Conservation (phyloP, 2,888 invertebrate genomes). For the Ormyrus nitidulus region DNA sequence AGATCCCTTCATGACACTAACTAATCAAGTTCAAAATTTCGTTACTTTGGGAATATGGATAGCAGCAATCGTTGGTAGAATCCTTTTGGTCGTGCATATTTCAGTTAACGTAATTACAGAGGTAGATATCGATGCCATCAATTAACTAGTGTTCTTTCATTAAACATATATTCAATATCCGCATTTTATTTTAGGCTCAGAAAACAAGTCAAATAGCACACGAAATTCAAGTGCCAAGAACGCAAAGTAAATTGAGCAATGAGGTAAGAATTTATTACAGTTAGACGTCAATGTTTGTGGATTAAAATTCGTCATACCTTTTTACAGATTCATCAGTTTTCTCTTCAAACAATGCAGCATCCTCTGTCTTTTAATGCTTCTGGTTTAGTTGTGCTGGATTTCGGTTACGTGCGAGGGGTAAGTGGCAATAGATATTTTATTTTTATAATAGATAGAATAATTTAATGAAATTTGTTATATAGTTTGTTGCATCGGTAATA, state of each 20-base stretch:
- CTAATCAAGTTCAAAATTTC: slow-evolving; percentile 9
- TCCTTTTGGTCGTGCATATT: slow-evolving; percentile 33
- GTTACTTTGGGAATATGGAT: slow-evolving; percentile 37
- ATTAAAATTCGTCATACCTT: background rate
- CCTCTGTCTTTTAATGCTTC: slow-evolving; percentile 57
- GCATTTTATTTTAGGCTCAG: slow-evolving; percentile 2
- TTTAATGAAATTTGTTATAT: background rate
- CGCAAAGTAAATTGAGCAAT: too few species aligned
- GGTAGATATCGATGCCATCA: slow-evolving; percentile 3
- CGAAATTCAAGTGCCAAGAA: background rate
- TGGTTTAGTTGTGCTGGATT: slow-evolving; percentile 58
- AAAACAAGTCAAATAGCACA: slow-evolving; percentile 24
- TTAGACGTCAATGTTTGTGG: too few species aligned
- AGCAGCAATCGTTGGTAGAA: background rate
- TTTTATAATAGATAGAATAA: too few species aligned
- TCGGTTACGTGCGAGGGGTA: slow-evolving; percentile 46
- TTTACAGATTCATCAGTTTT: slow-evolving; percentile 56
- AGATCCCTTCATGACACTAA: background rate
- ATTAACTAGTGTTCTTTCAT: background rate
- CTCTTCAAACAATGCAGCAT: slow-evolving; percentile 60
- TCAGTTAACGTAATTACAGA: slow-evolving; percentile 38
- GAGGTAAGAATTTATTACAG: too few species aligned
- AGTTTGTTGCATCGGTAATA: too few species aligned
- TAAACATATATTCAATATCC: background rate
- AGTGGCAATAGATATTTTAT: background rate